Percentiles rank a stretch among this genome's conserved stretches.
phyloP scores from a whole-genome alignment of 2,113 vertebrate species.

The Pipa parva region DNA sequence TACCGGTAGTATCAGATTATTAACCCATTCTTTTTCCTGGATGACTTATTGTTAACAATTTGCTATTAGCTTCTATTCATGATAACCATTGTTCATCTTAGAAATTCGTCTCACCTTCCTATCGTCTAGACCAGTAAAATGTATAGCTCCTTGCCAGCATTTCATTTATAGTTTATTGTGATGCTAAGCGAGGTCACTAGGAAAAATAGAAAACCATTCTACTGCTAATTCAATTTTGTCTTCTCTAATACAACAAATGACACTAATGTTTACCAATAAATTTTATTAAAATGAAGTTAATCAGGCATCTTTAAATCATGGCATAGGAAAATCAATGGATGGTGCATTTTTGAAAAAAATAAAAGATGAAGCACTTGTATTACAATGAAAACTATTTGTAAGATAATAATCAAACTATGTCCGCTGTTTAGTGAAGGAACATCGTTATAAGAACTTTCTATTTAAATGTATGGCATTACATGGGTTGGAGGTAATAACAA shows the following conservation, averaged over 20 bases:
- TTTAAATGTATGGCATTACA: too few relatives aligned
- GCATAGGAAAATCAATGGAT: background rate
- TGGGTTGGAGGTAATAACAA: too few relatives aligned
- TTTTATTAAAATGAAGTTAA: background rate
- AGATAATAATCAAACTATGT: too few relatives aligned
- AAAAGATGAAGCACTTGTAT: too few relatives aligned
- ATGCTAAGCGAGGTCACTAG: constrained; percentile 24
- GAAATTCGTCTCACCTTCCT: constrained; percentile 12
- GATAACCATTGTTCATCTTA: background rate
- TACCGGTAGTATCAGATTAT: too few relatives aligned
- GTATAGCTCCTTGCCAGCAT: constrained; percentile 17
- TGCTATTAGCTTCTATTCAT: background rate
- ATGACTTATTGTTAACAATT: too few relatives aligned
- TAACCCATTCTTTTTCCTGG: too few relatives aligned
- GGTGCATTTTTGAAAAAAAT: too few relatives aligned
- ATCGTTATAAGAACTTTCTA: too few relatives aligned
- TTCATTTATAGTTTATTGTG: constrained; percentile 34
- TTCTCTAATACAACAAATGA: background rate
- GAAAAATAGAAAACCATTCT: background rate
- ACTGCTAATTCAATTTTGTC: background rate
- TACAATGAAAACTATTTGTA: too few relatives aligned
- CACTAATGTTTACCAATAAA: background rate
- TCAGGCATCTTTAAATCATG: background rate
- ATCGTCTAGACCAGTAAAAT: constrained; percentile 16
- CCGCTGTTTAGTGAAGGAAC: too few relatives aligned